Evolutionary conservation across 2,113 vertebrate genomes (phyloP), one percentile per base, ranked within the genome.

Genomic region (Erinaceus europaeus): DNA sequence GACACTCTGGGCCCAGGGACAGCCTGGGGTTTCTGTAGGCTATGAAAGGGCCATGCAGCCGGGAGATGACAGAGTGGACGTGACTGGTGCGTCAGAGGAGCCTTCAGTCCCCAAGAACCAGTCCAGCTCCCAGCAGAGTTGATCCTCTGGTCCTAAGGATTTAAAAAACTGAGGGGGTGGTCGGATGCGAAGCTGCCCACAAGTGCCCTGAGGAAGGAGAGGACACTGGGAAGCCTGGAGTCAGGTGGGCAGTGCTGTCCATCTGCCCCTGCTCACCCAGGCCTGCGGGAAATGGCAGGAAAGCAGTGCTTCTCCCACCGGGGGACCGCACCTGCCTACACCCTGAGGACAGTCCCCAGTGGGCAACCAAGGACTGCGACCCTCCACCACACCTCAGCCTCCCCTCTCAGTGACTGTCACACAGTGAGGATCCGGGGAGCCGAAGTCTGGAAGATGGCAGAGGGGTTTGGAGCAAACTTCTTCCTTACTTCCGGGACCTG

Each of bases 371-470:
- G 62, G 34, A 11, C 40, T 17, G 11, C 34, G 53, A n/a, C n/a
- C n/a, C 29, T 46, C 78, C 34, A 53, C 8, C 61, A 27, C 21
- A 3, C 18, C 50, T 4, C 4, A 36, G 84, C 62, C 18, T 1
- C 12, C 38, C 21, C 42, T 17, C 29, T 10, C 15, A 2, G 23
- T 5, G 53, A 3, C 48, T 29, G 72, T 99, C 98, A 99, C 96
- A 98, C 97, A 29, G 98, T 97, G 97, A 98, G 98, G 95, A 98
- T 98, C 94, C 97, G 96, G 5, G 97, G 82, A 4, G 97, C 97
- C 0, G 98, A 97, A 0, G 98, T 97, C 96, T 99, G 98, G 96
- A 99, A 99, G 94, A 99, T 97, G 5, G 99, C 99, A 29, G 98
- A 99, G 55, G 98, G 97, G 86, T 99, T 99, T 11, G 98, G 98